Base-by-base conservation (phyloP, 2,113 vertebrate species). In the Potamarius usumacintae region DNA sequence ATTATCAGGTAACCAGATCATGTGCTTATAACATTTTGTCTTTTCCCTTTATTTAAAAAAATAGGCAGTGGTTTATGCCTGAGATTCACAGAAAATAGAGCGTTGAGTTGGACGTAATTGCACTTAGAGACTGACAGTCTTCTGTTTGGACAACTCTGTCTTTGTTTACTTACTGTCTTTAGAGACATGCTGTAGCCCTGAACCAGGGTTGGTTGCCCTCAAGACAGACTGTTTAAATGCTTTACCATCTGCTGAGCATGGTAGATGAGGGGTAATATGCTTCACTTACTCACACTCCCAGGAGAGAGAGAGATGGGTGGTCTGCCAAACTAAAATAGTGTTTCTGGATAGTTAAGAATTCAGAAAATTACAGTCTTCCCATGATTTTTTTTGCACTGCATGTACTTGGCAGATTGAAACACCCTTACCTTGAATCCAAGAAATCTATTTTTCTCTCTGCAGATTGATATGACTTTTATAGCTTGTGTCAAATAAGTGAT, bases 191-290 rank as follows among this genome's bases (percentile, higher is more conserved):
- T 85, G 71, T 50, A 63, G 78, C 58, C 62, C 82, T 78, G 81
- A 89, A 69, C 50, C 20, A 60, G 8, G 60, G 17, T 83, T 63
- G 79, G 78, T 58, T 58, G 52, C 85, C 82, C 79, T 58, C 55
- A 88, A 87, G 71, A 90, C 86, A 82, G 85, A 83, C 67, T 82
- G 62, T 72, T 84, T 85, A 87, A 72, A 86, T 34, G 62, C 77
- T 87, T 87, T 85, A 87, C 89, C 89, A 90, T 90, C 89, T 90
- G 88, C 77, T 88, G 69, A 55, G 30, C 27, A 82, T 87, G 63
- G 63, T 87, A 81, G 30, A 74, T 52, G 71, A 85, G 78, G 62
- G 63, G 25, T 87, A 88, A 88, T 86, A 74, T 83, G 55, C 76
- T 18, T 65, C 62, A 53, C 79, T 88, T 78, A 62, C 78, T 83